These are phyloP conservation scores for Acanthochromis polyacanthus DNA, from an alignment of 2,113 vertebrate genomes.

Conservation along the genomic window DNA sequence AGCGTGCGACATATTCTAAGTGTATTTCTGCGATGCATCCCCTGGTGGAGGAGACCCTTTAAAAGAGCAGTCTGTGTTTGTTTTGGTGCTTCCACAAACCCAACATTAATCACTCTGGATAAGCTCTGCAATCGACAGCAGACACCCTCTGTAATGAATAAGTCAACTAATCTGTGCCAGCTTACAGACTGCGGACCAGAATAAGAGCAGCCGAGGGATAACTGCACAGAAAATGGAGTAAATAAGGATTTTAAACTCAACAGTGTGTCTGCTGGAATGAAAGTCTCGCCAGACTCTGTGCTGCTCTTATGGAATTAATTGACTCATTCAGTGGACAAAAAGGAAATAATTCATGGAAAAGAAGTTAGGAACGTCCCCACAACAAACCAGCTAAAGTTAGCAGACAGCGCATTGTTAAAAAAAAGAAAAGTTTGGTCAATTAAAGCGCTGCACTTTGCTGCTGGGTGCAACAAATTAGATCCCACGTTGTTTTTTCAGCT, in stretches of 20 bases:
- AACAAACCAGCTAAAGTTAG: conserved; percentile 47
- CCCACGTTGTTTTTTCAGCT: not conserved
- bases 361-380: conserved; percentile 42
- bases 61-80: conserved; percentile 68
- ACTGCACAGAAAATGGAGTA: conserved; percentile 66
- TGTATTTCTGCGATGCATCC: conserved; percentile 57
- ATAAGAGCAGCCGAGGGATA: conserved; percentile 74
- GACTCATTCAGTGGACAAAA: conserved; percentile 54
- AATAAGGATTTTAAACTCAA: conserved; percentile 71
- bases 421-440: conserved; percentile 22
- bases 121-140: conserved; percentile 77
- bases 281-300: conserved; percentile 56
- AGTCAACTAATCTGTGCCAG: conserved; percentile 78
- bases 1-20: conserved; percentile 60
- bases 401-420: conserved; percentile 31
- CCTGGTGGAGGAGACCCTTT: conserved; percentile 54
- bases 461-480: conserved; percentile 13
- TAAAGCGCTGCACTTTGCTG: conserved; percentile 23
- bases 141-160: conserved; percentile 78
- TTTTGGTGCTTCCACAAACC: conserved; percentile 68
- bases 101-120: conserved; percentile 77
- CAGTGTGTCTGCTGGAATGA: conserved; percentile 60
- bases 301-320: conserved; percentile 67
- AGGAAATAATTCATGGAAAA: conserved; percentile 49
- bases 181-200: conserved; percentile 67